Base-by-base conservation (phyloP, 2,797 vertebrate genomes). In the Urosaurus nigricauda region DNA sequence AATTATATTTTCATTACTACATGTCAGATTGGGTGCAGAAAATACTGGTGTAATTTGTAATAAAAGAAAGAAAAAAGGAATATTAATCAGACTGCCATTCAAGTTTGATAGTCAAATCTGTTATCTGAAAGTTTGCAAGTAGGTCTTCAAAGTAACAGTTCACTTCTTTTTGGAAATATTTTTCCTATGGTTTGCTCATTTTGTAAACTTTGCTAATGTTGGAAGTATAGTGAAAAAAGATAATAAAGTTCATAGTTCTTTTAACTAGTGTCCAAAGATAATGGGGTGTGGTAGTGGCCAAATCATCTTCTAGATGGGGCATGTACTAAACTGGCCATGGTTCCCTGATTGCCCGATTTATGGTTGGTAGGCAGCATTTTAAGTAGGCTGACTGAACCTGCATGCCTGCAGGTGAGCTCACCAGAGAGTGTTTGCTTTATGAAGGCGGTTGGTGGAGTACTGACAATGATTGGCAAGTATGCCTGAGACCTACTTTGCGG, bases 81-180 rank as follows among this genome's bases (percentile, higher is more conserved):
- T 24, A 37, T 68, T 78, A 73, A 37, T 47, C 0, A 0, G 91
- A 77, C 86, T 89, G 21, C 4, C 68, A 84, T 1, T 0, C 0
- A 0, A 51, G 79, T 81, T n/a, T 71, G 51, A 85, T 89, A 90
- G 79, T 92, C 8, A 2, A 0, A 85, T 88, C 29, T 86, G 0
- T 82, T 68, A 83, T 32, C 56, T 91, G 78, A 85, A 91, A 68
- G n/a, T 88, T 90, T 88, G 68, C 51, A 79, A 32, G 47, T 8
- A 58, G 71, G 19, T 2, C 26, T 87, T 80, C 71, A 86, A 92
- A 93, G 77, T 80, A 0, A 87, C 53, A 56, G 11, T 83, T 89
- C 85, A 21, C 26, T 17, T 85, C 0, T 0, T 0, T 90, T 80
- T 84, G 53, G 56, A 80, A 51, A 32, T 87, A 47, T 88, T 84